These are phyloP conservation scores for Tenthredo distinguenda DNA, from an alignment of 2,888 invertebrate species.

Conservation along the genomic window DNA sequence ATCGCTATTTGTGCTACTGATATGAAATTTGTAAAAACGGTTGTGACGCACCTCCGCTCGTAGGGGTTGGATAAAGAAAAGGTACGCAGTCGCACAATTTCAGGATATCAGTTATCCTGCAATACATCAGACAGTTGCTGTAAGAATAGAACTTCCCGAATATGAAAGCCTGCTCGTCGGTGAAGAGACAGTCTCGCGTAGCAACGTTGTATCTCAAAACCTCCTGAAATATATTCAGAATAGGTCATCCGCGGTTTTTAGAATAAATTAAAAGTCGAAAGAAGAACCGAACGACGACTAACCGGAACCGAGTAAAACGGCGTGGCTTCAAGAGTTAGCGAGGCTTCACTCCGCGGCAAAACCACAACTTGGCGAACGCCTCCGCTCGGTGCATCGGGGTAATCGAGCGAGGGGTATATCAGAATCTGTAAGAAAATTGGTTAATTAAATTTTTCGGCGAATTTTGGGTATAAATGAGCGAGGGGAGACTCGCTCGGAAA, in stretches of 20 bases:
- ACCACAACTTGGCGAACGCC: constrained; percentile 76
- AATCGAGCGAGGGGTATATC: constrained; percentile 81
- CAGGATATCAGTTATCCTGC: constrained; percentile 80
- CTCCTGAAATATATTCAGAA: constrained; percentile 53
- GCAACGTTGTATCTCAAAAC: constrained; percentile 57
- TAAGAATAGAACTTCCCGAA: constrained; percentile 79
- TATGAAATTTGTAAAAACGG: not conserved
- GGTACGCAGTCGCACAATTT: constrained; percentile 74
- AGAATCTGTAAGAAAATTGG: constrained; percentile 75
- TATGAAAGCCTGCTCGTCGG: constrained; percentile 58
- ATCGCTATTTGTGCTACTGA: not conserved
- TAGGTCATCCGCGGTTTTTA: not conserved
- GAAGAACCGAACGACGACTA: not conserved
- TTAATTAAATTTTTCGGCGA: not conserved
- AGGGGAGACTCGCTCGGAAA: constrained; percentile 47
- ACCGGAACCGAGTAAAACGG: constrained; percentile 58
- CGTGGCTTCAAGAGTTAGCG: constrained; percentile 64
- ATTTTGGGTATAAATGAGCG: not conserved
- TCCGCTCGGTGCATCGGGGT: constrained; percentile 82
- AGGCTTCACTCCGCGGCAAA: constrained; percentile 68
- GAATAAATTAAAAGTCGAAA: not conserved
- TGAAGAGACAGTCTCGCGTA: constrained; percentile 63
- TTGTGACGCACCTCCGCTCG: not conserved
- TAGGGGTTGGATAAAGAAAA: not conserved
- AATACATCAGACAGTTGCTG: constrained; percentile 82